Evolutionary conservation across 2,888 invertebrate genomes (phyloP).

Genomic region (Ctena decussata): DNA sequence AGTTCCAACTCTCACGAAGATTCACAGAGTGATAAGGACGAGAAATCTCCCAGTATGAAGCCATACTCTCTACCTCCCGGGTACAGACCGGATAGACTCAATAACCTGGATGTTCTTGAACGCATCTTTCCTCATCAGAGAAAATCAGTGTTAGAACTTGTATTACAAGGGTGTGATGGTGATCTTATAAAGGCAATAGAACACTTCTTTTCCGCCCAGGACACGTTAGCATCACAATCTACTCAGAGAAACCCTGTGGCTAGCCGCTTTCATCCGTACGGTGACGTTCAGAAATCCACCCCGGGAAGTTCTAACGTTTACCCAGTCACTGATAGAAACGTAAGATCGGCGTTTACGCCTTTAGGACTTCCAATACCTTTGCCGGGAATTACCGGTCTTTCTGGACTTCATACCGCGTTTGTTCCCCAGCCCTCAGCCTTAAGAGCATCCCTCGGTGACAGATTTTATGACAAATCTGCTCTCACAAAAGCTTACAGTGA

Average conservation of each 20-base stretch:
- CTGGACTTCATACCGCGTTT: conserved; percentile 83
- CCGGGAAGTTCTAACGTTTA: conserved; percentile 56
- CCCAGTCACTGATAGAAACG: conserved; percentile 60
- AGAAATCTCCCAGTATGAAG: background rate
- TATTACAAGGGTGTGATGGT: conserved; percentile 96
- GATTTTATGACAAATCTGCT: background rate
- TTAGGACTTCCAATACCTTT: conserved; percentile 71
- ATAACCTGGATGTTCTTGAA: conserved; percentile 92
- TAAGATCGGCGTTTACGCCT: conserved; percentile 86
- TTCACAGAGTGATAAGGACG: conserved; percentile 12
- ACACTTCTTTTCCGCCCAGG: conserved; percentile 90
- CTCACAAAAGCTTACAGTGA: conserved; percentile 1
- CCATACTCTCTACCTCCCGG: conserved; percentile 55
- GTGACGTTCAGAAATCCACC: conserved; percentile 57
- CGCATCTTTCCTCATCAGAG: conserved; percentile 95
- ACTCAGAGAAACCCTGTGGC: conserved; percentile 42
- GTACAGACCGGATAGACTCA: conserved; percentile 88
- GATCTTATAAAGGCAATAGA: conserved; percentile 96
- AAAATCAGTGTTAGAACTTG: conserved; percentile 95
- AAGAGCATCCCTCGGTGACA: background rate
- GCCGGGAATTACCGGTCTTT: background rate
- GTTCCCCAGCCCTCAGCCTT: conserved; percentile 67
- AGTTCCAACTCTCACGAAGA: background rate
- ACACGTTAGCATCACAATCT: conserved; percentile 80
- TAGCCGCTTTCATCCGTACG: conserved; percentile 65